Base-by-base conservation (phyloP, 2,113 vertebrate genomes). In the Barbus barbus region DNA sequence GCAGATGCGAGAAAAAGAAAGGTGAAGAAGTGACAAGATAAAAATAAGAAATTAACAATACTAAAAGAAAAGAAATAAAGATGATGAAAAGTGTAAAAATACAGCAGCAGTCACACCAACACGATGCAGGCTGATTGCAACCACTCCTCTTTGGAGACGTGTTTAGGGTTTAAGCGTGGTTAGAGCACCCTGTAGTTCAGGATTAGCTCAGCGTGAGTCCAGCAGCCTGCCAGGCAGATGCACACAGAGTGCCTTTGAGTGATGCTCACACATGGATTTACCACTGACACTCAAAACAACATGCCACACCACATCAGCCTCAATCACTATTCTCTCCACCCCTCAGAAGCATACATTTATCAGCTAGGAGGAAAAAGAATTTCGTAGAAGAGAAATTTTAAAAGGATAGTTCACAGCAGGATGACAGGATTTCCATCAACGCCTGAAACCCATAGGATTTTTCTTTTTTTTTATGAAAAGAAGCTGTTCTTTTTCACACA, bases 221-320 rank as follows among this genome's bases (percentile, higher is more conserved):
- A 72, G 67, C 33, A 78, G 33, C 56, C 85, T 71, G 65, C 31
- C 53, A 65, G 76, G 51, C 81, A 73, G 76, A 65, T 20, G 26
- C 83, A 91, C 88, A 90, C 73, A 60, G 88, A 86, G 87, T 46
- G 85, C 83, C 76, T 82, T 58, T 86, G 89, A 89, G 88, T 77
- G 87, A 78, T 85, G 83, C 82, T 89, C 86, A 84, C 16, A 87
- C 81, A 69, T 80, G 38, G 85, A 78, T 86, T 88, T 91, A 89
- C 82, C 73, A 86, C 85, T 89, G 88, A 89, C 88, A 91, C 88
- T 90, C 87, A 89, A 89, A 78, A 78, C 75, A 48, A 28, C 61
- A 81, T 12, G 36, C 56, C 51, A 79, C 83, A 74, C 20, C 77
- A 74, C 56, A 58, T 79, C 44, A 81, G 78, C 63, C 44, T 81